Percentiles rank a stretch among this genome's conserved stretches.
phyloP scores from a whole-genome alignment of 2,113 vertebrate species.

The Cacatua alba region DNA sequence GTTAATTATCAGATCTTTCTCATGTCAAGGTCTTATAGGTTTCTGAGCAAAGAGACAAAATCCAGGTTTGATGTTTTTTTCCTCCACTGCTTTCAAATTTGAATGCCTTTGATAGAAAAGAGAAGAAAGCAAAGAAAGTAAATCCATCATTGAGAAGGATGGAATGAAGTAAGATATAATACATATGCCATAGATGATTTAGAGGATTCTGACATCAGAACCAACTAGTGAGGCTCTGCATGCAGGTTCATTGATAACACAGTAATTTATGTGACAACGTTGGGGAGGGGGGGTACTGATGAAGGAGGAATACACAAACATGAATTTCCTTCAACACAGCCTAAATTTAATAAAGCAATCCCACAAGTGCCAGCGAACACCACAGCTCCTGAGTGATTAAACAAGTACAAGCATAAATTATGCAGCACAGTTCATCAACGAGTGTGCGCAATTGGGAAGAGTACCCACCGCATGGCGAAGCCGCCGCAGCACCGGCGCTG shows the following conservation, averaged over 20 bases:
- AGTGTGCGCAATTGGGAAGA: not conserved
- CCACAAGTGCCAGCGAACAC: slow-evolving; percentile 23
- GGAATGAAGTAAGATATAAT: slow-evolving; percentile 48
- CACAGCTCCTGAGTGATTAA: slow-evolving; percentile 30
- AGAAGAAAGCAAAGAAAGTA: not conserved
- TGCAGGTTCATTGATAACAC: slow-evolving; percentile 20
- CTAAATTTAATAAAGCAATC: slow-evolving; percentile 68
- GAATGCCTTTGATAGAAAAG: slow-evolving; percentile 10
- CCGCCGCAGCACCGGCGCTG: fast-evolving
- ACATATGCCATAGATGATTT: slow-evolving; percentile 47
- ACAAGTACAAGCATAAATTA: slow-evolving; percentile 24
- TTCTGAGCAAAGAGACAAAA: not conserved
- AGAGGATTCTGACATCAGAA: slow-evolving; percentile 19
- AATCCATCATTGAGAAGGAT: slow-evolving; percentile 42
- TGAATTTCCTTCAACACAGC: slow-evolving; percentile 51
- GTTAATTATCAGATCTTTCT: not conserved
- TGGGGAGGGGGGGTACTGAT: not conserved
- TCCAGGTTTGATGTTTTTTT: not conserved
- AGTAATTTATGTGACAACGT: slow-evolving; percentile 53
- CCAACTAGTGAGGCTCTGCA: slow-evolving; percentile 2
- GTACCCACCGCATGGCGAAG: fast-evolving
- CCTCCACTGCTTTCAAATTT: not conserved
- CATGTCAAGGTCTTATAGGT: not conserved
- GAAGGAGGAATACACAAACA: slow-evolving; percentile 47
- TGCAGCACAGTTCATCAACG: not conserved